These are phyloP conservation scores for Cherax quadricarinatus DNA, from an alignment of 1,140 invertebrate genomes.

Conservation along the genomic window DNA sequence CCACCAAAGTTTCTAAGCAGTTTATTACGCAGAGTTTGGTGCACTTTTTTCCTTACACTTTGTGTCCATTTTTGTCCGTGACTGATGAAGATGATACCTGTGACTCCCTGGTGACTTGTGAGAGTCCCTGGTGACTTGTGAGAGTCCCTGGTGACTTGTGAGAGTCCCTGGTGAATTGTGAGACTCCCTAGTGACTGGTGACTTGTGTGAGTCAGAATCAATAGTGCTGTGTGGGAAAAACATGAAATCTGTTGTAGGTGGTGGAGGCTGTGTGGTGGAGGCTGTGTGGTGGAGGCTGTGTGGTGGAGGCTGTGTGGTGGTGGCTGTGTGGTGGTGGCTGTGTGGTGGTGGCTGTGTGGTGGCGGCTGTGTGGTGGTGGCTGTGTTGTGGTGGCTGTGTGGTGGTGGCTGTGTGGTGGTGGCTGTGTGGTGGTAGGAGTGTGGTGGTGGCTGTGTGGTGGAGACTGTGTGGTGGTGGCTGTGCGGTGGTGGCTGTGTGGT, in stretches of 20 bases:
- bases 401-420: neutral
- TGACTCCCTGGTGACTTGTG: too few species aligned
- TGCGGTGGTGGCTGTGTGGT: too few species aligned
- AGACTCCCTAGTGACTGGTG: too few species aligned
- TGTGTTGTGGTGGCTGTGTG: neutral
- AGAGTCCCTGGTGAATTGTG: too few species aligned
- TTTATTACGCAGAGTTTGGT: conserved; percentile 2
- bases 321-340: neutral
- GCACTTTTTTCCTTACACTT: neutral
- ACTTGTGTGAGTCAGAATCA: too few species aligned
- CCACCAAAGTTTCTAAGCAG: neutral
- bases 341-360: too few species aligned
- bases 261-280: neutral
- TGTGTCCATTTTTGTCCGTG: neutral
- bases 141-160: too few species aligned
- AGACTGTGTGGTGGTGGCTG: too few species aligned
- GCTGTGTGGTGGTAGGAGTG: neutral
- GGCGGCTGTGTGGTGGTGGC: too few species aligned
- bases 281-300: neutral
- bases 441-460: neutral
- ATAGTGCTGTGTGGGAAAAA: too few species aligned
- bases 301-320: neutral
- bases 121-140: too few species aligned
- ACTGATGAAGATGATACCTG: too few species aligned
- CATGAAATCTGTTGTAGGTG: neutral